Evolutionary conservation across 2,797 vertebrate genomes (phyloP).

Genomic region (Steatocranus sp.): DNA sequence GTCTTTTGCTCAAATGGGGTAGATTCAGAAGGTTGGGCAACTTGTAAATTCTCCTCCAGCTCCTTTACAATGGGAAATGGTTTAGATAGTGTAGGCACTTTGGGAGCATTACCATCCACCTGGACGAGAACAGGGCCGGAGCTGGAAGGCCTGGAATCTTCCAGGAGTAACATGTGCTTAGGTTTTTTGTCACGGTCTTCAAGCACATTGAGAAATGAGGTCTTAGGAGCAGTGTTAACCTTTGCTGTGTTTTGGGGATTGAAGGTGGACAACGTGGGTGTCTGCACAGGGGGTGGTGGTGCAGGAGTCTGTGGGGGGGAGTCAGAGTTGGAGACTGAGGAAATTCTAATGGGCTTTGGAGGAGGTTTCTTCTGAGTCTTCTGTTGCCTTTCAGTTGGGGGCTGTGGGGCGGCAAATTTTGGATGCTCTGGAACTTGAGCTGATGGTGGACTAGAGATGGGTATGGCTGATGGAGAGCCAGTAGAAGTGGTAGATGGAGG

Average conservation of each 20-base stretch:
- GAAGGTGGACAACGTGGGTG: slow-evolving; percentile 65
- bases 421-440: slow-evolving; percentile 48
- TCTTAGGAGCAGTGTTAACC: slow-evolving; percentile 55
- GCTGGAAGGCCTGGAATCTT: slow-evolving; percentile 52
- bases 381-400: slow-evolving; percentile 46
- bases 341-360: slow-evolving; percentile 68
- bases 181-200: slow-evolving; percentile 40
- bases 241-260: slow-evolving; percentile 74
- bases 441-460: slow-evolving; percentile 18
- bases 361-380: slow-evolving; percentile 68
- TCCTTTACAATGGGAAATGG: slow-evolving; percentile 36
- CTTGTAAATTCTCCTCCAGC: slow-evolving; percentile 27
- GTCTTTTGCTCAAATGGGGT: background rate
- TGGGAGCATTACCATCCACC: slow-evolving; percentile 39
- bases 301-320: slow-evolving; percentile 43
- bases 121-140: slow-evolving; percentile 23
- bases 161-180: slow-evolving; percentile 63
- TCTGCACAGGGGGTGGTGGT: slow-evolving; percentile 38
- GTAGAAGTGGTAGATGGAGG: slow-evolving; percentile 58
- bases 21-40: slow-evolving; percentile 2
- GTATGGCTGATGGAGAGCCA: slow-evolving; percentile 21
- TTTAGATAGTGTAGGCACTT: slow-evolving; percentile 37
- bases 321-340: slow-evolving; percentile 64
- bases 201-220: slow-evolving; percentile 17
- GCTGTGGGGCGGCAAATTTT: slow-evolving; percentile 64